These are phyloP conservation scores for Trachymyrmex cornetzi DNA, from an alignment of 1,140 invertebrate genomes.

Conservation along the genomic window DNA sequence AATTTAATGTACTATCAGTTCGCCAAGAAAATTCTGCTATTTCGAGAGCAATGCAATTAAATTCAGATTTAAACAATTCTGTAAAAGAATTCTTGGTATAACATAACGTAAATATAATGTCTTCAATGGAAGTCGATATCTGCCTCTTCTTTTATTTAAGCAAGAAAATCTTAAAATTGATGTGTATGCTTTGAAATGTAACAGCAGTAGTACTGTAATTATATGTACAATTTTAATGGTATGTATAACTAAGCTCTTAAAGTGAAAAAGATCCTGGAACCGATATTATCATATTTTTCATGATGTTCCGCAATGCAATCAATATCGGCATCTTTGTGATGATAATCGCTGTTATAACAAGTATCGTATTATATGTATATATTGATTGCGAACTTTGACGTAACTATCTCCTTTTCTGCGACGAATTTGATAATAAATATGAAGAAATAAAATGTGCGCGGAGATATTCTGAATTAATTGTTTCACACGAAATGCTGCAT, in stretches of 20 bases:
- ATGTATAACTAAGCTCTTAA: background rate
- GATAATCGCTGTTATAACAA: slow-evolving; percentile 10
- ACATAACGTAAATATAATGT: background rate
- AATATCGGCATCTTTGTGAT: background rate
- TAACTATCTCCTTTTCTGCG: background rate
- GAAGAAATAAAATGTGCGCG: background rate
- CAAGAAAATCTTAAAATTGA: background rate
- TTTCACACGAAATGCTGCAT: background rate
- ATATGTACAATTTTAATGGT: background rate
- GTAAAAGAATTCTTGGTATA: background rate
- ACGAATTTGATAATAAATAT: background rate
- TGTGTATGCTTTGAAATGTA: background rate
- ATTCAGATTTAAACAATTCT: slow-evolving; percentile 4
- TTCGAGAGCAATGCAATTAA: slow-evolving; percentile 2
- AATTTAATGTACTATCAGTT: slow-evolving; percentile 20
- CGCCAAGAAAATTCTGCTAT: background rate
- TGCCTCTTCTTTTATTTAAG: slow-evolving; percentile 5
- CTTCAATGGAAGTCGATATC: background rate
- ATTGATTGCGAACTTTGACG: slow-evolving; percentile 16
- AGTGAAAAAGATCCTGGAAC: background rate
- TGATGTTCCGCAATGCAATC: background rate
- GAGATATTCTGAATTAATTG: background rate
- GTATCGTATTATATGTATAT: background rate
- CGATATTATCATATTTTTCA: background rate
- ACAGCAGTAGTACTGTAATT: background rate